Conservation (phyloP, 2,888 invertebrate species). For the Acrobasis repandana region DNA sequence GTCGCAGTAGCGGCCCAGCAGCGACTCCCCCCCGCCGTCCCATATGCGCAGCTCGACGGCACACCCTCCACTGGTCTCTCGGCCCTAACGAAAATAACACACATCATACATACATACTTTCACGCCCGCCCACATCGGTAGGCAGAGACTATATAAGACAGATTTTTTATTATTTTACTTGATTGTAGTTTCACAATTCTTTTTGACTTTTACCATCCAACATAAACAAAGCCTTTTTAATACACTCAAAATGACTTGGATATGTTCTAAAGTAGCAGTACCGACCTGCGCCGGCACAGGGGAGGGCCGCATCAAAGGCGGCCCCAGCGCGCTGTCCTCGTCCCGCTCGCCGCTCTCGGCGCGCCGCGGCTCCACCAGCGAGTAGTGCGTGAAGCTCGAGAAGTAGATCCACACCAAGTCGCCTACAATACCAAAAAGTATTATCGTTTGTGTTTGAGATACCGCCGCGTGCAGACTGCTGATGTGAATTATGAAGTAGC, state of each 20-base stretch:
- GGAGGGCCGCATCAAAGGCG: conserved; percentile 33
- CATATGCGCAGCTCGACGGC: conserved; percentile 88
- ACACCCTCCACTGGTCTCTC: conserved; percentile 61
- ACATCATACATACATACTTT: background rate
- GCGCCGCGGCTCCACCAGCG: conserved; percentile 80
- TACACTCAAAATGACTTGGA: no score
- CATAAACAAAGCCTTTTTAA: no score
- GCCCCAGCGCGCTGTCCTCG: conserved; percentile 46
- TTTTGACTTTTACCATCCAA: no score
- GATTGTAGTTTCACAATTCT: no score
- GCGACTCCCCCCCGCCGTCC: conserved; percentile 86
- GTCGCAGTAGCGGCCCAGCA: conserved; percentile 89
- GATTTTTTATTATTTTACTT: no score
- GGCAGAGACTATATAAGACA: no score
- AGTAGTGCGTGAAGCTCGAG: conserved; percentile 91
- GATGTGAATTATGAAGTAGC: no score
- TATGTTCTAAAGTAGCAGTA: no score
- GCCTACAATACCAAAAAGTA: conserved; percentile 51
- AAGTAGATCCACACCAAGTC: conserved; percentile 95
- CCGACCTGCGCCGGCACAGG: conserved; percentile 27
- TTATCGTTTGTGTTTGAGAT: no score
- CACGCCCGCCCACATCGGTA: no score
- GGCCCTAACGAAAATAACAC: conserved; percentile 16
- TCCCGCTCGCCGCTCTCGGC: conserved; percentile 82
- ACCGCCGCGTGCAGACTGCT: no score